phyloP scores from a whole-genome alignment of 2,888 invertebrate species.

The Eristalis tenax region DNA sequence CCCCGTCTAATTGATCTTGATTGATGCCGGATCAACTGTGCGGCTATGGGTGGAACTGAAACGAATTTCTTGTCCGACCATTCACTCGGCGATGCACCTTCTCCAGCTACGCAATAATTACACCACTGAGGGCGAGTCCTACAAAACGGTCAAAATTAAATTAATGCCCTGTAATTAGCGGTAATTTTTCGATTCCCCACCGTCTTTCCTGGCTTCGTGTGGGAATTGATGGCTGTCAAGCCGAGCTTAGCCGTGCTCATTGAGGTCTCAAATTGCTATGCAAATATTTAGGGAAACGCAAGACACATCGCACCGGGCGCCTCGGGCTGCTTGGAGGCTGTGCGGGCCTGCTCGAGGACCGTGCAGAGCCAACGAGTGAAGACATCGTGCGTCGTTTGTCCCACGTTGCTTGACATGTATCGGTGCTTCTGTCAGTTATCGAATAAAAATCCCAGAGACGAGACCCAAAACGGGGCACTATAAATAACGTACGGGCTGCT shows the following conservation, averaged over 20 bases:
- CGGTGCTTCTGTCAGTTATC: background rate
- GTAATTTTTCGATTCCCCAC: slow-evolving; percentile 43
- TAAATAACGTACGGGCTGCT: slow-evolving; percentile 42
- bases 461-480: slow-evolving; percentile 13
- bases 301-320: slow-evolving; percentile 17
- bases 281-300: slow-evolving; percentile 52
- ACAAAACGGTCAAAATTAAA: slow-evolving; percentile 66
- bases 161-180: slow-evolving; percentile 70
- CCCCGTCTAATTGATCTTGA: slow-evolving; percentile 61
- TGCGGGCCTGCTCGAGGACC: background rate
- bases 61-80: slow-evolving; percentile 62
- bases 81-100: slow-evolving; percentile 56
- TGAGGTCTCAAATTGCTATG: slow-evolving; percentile 44
- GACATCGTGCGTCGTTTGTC: background rate
- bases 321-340: background rate
- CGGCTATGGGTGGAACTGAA: slow-evolving; percentile 49
- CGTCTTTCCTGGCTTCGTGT: background rate
- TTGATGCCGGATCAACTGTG: slow-evolving; percentile 62
- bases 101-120: slow-evolving; percentile 69
- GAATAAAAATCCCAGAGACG: background rate
- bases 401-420: slow-evolving; percentile 22
- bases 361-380: background rate
- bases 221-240: slow-evolving; percentile 35
- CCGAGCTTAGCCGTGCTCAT: background rate
- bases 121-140: slow-evolving; percentile 52